Conservation (phyloP, 2,797 vertebrate species). For the Sebastes kiyomatsui region DNA sequence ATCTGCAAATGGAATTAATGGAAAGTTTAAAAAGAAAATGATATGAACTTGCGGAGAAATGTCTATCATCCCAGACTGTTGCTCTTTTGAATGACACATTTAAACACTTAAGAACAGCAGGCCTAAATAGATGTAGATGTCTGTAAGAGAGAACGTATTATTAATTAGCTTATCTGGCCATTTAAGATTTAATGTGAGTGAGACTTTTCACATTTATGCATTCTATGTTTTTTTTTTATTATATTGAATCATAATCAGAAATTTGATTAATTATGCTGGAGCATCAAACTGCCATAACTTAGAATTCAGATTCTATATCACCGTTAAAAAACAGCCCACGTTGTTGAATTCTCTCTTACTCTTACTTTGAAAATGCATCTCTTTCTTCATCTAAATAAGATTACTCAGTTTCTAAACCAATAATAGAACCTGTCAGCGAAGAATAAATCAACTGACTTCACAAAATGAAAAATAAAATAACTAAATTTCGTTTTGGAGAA, state of each 20-base stretch:
- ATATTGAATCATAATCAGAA: neutral
- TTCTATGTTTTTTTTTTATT: neutral
- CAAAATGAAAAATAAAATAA: neutral
- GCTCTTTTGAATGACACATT: neutral
- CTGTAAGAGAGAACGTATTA: neutral
- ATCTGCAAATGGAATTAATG: neutral
- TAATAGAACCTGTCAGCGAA: neutral
- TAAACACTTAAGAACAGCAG: neutral
- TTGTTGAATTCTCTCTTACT: neutral
- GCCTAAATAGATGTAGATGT: neutral
- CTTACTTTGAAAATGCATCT: neutral
- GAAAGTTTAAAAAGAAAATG: neutral
- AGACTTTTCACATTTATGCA: neutral
- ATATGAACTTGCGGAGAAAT: neutral
- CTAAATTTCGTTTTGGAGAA: neutral
- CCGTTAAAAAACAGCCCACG: neutral
- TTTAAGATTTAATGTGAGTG: neutral
- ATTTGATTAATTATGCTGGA: neutral
- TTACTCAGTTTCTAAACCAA: neutral
- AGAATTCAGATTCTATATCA: neutral
- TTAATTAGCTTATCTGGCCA: neutral
- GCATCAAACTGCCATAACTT: neutral
- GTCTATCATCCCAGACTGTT: neutral
- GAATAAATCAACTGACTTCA: neutral
- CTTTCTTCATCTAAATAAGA: neutral